Percentiles rank a stretch among this genome's conserved stretches.
Evolutionary conservation across 2,113 vertebrate species (phyloP).

Genomic region (Azemiops feae): DNA sequence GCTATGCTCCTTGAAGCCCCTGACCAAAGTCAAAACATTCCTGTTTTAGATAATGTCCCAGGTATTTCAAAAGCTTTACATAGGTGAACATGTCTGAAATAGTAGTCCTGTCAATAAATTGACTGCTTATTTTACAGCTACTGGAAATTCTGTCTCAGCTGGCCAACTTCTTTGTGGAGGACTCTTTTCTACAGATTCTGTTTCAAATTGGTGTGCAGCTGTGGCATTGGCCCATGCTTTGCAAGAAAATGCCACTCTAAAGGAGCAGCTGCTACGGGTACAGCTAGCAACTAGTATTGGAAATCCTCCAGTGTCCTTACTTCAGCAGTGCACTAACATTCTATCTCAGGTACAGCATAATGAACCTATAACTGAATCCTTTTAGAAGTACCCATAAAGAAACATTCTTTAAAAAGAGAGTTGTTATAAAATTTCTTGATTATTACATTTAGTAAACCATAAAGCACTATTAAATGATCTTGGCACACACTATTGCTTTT

Average conservation of each 20-base stretch:
- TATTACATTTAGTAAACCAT: not conserved
- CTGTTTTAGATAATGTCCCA: not conserved
- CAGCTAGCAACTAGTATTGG: conserved; percentile 95
- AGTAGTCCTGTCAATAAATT: not conserved
- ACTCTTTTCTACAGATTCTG: conserved; percentile 91
- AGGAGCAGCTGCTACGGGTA: conserved; percentile 93
- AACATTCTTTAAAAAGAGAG: not conserved
- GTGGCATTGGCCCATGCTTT: conserved; percentile 94
- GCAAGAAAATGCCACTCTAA: conserved; percentile 91
- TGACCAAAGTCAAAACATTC: not conserved
- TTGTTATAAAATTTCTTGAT: accelerated
- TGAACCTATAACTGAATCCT: not conserved
- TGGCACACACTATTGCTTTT: not conserved
- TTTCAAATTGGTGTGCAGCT: conserved; percentile 97
- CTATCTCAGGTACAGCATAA: conserved; percentile 86
- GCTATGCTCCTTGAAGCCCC: not conserved
- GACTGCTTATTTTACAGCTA: conserved; percentile 52
- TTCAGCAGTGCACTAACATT: conserved; percentile 99
- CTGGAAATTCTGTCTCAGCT: conserved; percentile 91
- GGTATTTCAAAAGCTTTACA: not conserved
- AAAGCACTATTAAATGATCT: not conserved
- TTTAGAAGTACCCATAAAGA: not conserved
- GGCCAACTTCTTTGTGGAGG: conserved; percentile 95
- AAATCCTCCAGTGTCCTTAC: conserved; percentile 92
- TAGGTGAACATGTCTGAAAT: not conserved